These are phyloP conservation scores for Candidula unifasciata DNA, from an alignment of 2,888 invertebrate species.

Conservation along the genomic window DNA sequence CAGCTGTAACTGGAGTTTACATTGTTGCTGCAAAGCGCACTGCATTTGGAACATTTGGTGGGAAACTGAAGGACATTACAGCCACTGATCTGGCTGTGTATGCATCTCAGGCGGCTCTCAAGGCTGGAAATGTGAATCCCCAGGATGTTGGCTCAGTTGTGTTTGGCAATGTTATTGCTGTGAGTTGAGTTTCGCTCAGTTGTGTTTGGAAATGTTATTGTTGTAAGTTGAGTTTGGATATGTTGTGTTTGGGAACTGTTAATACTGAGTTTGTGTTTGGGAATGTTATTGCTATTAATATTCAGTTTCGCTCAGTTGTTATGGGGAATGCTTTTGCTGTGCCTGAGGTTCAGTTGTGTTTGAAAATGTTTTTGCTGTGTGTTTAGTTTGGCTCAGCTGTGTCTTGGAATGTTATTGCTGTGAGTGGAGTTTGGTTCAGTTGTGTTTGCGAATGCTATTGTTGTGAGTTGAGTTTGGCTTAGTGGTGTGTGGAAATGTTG, in stretches of 20 bases:
- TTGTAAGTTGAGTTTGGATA: constrained; percentile 79
- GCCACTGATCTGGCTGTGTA: constrained; percentile 85
- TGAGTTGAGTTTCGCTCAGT: constrained; percentile 72
- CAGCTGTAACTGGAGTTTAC: constrained; percentile 76
- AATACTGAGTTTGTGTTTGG: too few relatives aligned
- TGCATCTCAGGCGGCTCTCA: constrained; percentile 78
- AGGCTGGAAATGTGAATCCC: constrained; percentile 83
- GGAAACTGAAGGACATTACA: constrained; percentile 79
- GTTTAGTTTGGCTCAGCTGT: too few relatives aligned
- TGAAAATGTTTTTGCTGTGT: too few relatives aligned
- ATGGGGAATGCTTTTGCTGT: constrained; percentile 91
- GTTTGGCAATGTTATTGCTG: constrained; percentile 92
- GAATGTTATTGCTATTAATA: too few relatives aligned
- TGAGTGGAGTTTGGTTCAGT: constrained; percentile 91
- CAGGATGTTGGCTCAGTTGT: constrained; percentile 92
- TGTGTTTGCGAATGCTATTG: constrained; percentile 91
- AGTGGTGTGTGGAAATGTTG: too few relatives aligned
- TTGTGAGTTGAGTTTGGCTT: constrained; percentile 79
- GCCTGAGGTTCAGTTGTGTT: constrained; percentile 21
- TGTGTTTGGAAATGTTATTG: too few relatives aligned
- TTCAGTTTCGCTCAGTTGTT: too few relatives aligned
- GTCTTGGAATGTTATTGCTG: too few relatives aligned
- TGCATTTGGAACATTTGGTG: constrained; percentile 96
- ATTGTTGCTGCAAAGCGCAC: constrained; percentile 95
- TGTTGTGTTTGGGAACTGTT: too few relatives aligned